Base-by-base conservation (phyloP, 2,797 vertebrate species). In the Anabacerthia variegaticeps region DNA sequence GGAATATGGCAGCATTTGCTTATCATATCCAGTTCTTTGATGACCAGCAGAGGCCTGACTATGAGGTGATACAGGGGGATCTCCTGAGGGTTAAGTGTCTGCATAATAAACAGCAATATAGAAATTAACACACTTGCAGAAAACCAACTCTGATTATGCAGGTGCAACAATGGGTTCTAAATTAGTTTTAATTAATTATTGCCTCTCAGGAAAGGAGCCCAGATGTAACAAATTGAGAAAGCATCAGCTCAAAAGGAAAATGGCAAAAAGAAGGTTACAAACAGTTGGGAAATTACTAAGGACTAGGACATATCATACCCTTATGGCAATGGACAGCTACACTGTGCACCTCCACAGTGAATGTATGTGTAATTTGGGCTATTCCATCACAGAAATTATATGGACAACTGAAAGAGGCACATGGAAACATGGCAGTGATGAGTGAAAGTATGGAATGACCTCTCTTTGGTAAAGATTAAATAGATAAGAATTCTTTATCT, bases 121-220 rank as follows among this genome's bases (percentile, higher is more conserved):
- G 43, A 7, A 66, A 85, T 71, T 39, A 82, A 80, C 0, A 3
- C 12, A 62, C 51, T 79, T 76, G 78, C 75, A 89, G 56, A 69
- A 92, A 80, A 85, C 1, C 51, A 76, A 2, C 11, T n/a, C 34
- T 85, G 56, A 76, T 67, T 77, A 63, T 71, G 37, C 72, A 87
- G 61, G 27, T 91, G 72, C 65, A 85, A 41, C 63, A 41, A 27
- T 13, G 18, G 43, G 9, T 73, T 89, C 81, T 83, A 83, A 89
- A 91, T 80, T 48, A 85, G 43, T 51, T 77, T 23, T 49, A 89
- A 91, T 74, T 85, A 79, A 82, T 34, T 77, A 67, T 21, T 73
- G 41, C 21, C 44, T 44, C 72, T 63, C 55, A 67, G 67, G 43
- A 72, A 95, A 85, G 71, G 63, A 32, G 36, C 7, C 55, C 48